Evolutionary conservation across 2,797 vertebrate species (phyloP), one percentile per base, ranked within the genome.

Genomic region (Liparis tanakae): DNA sequence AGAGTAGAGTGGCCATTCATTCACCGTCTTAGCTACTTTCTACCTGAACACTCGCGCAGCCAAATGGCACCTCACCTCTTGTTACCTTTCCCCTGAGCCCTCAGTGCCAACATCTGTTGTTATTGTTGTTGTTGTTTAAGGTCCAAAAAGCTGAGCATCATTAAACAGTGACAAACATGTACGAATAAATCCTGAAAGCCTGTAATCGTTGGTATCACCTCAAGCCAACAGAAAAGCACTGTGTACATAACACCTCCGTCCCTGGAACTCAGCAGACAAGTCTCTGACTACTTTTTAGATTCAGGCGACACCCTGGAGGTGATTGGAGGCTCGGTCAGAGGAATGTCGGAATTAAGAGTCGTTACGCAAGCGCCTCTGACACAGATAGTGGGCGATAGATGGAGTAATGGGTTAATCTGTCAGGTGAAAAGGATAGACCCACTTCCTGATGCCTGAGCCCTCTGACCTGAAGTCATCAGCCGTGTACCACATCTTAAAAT

Each of bases 301-400:
- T 74, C 34, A 56, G 43, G 22, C 3, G 7, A 78, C 41, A 72
- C 67, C 63, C 37, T 44, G 55, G 55, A 67, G 74, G 72, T 79
- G 69, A 85, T 83, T 72, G 72, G 80, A 72, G 6, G 14, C 60
- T 55, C 70, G 74, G 70, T 72, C 0, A 18, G 69, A 83, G 65
- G 77, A 81, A 72, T 78, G 70, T 65, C 74, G 67, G 83, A 82
- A 82, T 87, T 70, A 84, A 63, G 67, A 65, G 56, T 10, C 37
- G 80, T 93, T 93, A 90, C 53, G 70, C 67, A 90, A 91, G 75
- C 22, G 59, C 78, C 75, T 82, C 68, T 77, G 85, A 80, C 87
- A 88, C 74, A 70, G 39, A 80, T 64, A 58, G 70, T 59, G 36
- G 64, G 37, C 25, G 82, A 78, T 75, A 71, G 72, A 75, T 54